Evolutionary conservation across 2,888 invertebrate genomes (phyloP).

Genomic region (Tinea semifulvella): DNA sequence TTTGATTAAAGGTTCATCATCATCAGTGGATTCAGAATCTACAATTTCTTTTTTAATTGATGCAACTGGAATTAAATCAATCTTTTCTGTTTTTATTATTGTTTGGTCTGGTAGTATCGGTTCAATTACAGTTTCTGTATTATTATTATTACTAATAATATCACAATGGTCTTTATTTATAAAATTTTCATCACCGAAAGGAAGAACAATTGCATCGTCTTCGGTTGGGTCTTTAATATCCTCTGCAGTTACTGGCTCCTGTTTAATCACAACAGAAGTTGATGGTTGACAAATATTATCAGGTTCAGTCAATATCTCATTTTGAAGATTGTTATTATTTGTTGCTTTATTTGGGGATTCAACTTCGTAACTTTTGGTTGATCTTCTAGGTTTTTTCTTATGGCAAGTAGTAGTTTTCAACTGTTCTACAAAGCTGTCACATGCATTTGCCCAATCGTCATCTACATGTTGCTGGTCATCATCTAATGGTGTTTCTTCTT

Average conservation of each 20-base stretch:
- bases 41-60: conserved; percentile 20
- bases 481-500: conserved; percentile 22
- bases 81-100: conserved; percentile 27
- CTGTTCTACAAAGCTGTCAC: conserved; percentile 83
- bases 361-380: conserved; percentile 34
- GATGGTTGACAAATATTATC: conserved; percentile 11
- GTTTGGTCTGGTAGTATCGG: conserved; percentile 15
- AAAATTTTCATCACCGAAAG: not conserved
- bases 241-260: conserved; percentile 50
- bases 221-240: conserved; percentile 28
- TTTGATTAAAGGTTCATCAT: conserved; percentile 52
- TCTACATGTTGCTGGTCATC: conserved; percentile 33
- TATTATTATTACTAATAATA: not conserved
- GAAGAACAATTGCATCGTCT: not conserved
- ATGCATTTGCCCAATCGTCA: conserved; percentile 73
- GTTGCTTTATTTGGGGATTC: no score
- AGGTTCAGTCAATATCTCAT: conserved; percentile 14
- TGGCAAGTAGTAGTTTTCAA: conserved; percentile 68
- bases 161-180: not conserved
- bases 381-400: conserved; percentile 63
- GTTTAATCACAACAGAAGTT: conserved; percentile 22
- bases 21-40: conserved; percentile 51
- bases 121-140: not conserved
- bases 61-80: conserved; percentile 18
- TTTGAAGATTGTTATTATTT: conserved; percentile 24